phyloP scores from a whole-genome alignment of 2,797 vertebrate genomes.

The Mycteria americana region DNA sequence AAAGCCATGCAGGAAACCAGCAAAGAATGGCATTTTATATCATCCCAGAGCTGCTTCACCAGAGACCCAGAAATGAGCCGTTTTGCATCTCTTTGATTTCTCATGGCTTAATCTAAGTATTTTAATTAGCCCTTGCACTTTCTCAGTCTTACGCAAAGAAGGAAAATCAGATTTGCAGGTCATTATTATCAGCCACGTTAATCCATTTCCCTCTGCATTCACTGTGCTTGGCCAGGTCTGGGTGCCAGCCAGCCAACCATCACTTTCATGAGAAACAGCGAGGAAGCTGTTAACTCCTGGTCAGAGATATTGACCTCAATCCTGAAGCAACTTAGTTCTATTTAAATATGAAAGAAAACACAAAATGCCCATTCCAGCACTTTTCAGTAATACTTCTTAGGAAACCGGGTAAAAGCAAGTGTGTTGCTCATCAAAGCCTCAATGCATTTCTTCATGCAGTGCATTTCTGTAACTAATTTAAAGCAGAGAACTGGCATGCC shows the following conservation, averaged over 20 bases:
- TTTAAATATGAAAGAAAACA: conserved; percentile 6
- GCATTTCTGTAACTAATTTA: not conserved
- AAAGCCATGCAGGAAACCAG: conserved; percentile 46
- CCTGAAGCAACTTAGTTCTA: not conserved
- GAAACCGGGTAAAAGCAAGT: not conserved
- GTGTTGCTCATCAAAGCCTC: not conserved
- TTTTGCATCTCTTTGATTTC: conserved; percentile 34
- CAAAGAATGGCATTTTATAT: not conserved
- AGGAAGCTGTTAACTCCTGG: not conserved
- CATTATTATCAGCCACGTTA: not conserved
- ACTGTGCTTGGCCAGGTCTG: not conserved
- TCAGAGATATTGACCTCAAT: not conserved
- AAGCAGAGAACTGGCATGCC: not conserved
- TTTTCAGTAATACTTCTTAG: not conserved
- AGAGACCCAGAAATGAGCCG: not conserved
- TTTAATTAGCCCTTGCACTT: conserved; percentile 45
- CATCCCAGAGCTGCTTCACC: not conserved
- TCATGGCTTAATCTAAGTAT: conserved; percentile 14
- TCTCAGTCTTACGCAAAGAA: not conserved
- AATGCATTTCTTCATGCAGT: not conserved
- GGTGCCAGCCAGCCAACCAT: not conserved
- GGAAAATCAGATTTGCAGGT: conserved; percentile 6
- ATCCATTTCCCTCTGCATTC: not conserved
- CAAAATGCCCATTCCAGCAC: not conserved
- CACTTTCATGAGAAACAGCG: not conserved